Evolutionary conservation across 2,113 vertebrate species (phyloP).

Genomic region (Gymnocephalus cernua): DNA sequence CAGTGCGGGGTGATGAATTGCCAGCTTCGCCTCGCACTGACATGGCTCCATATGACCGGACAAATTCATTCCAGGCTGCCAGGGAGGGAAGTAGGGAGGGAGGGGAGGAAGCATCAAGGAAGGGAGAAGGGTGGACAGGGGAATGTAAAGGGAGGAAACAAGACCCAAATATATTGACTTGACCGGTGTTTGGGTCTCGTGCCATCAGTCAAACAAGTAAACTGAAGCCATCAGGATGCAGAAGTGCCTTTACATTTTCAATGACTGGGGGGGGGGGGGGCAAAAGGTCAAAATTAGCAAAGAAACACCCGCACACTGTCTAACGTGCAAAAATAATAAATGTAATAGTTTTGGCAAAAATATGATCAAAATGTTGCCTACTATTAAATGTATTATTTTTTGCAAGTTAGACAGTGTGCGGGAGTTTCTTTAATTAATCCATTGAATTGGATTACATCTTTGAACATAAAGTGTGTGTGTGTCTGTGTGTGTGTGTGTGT

Average conservation of each 20-base stretch:
- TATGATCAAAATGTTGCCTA: no score
- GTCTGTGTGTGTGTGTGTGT: not conserved
- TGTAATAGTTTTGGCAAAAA: no score
- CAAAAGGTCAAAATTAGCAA: no score
- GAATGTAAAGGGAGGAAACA: not conserved
- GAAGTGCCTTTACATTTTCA: not conserved
- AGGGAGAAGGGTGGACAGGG: not conserved
- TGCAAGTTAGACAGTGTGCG: no score
- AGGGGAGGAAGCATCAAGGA: not conserved
- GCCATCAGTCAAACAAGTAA: constrained; percentile 19
- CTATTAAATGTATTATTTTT: no score
- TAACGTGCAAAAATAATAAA: no score
- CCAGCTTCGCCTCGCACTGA: constrained; percentile 63
- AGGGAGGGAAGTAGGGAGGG: constrained; percentile 9
- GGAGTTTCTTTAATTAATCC: no score
- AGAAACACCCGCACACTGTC: no score
- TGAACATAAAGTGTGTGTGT: no score
- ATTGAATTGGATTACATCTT: no score
- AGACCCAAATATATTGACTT: constrained; percentile 24
- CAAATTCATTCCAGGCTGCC: constrained; percentile 75
- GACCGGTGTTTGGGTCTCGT: not conserved
- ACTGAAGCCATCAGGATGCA: not conserved
- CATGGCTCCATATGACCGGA: constrained; percentile 75
- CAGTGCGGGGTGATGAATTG: constrained; percentile 77
- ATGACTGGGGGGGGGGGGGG: no score